Conservation (phyloP, 2,797 vertebrate species). For the Phoxinus dragarum region DNA sequence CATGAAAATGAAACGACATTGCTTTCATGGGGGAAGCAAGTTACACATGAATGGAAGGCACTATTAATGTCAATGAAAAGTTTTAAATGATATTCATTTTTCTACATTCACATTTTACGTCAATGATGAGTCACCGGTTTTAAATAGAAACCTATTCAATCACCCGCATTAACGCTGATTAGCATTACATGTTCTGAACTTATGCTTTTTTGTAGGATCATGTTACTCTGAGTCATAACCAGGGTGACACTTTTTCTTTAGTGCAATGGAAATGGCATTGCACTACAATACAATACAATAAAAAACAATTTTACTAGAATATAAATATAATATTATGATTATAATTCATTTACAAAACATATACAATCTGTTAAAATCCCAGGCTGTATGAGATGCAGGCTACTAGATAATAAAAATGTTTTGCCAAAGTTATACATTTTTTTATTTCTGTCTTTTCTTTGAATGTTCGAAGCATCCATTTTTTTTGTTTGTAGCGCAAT, state of each 20-base stretch:
- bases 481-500: neutral
- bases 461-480: neutral
- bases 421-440: neutral
- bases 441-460: neutral
- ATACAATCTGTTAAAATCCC: neutral
- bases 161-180: neutral
- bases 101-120: neutral
- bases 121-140: slow-evolving; percentile 18
- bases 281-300: neutral
- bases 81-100: neutral
- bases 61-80: neutral
- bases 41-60: neutral
- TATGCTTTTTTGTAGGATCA: neutral
- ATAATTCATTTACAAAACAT: neutral
- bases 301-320: neutral
- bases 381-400: neutral
- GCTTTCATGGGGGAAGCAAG: neutral
- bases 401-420: neutral
- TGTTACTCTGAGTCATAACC: neutral
- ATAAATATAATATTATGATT: neutral
- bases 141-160: slow-evolving; percentile 7
- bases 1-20: neutral
- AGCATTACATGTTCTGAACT: neutral
- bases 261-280: neutral
- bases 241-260: neutral